Base-by-base conservation (phyloP, 2,113 vertebrate genomes). In the Melospiza melodia region DNA sequence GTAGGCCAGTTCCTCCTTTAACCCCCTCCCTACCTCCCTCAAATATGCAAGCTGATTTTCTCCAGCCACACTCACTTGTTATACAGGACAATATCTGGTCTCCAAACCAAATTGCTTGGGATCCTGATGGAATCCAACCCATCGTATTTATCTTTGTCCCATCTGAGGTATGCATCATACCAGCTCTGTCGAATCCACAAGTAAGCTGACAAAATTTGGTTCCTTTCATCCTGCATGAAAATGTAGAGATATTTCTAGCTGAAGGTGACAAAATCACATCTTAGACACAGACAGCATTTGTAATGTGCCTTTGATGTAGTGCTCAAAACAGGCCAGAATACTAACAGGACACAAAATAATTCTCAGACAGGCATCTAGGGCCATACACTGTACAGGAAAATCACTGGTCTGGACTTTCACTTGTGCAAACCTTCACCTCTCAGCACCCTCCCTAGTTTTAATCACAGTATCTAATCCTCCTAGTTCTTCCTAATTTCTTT, bases 51-150 rank as follows among this genome's bases (percentile, higher is more conserved):
- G 22, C 11, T 51, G 6, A 63, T 91, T 92, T 66, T 93, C 52
- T 73, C 39, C 44, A 65, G 48, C 9, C 25, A 52, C 51, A 95
- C 98, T 96, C 98, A 99, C 99, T 99, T 99, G 98, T 99, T 99
- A 91, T 99, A 99, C 5, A 99, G 98, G 74, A 99, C 99, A 21
- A 99, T 99, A 95, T 99, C 99, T 0, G 99, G 99, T 94, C 99
- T 99, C 99, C 99, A 99, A 79, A 99, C 99, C 83, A 99, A 97
- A 95, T 98, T 98, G 30, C 99, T 99, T 83, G 99, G 99, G 91
- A 99, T 99, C 94, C 99, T 98, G 94, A 99, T 99, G 83, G 99
- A 98, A 97, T 99, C 99, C 65, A 99, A 96, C 12, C 99, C 98
- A 24, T 99, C 99, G 2, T 99, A 99, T 89, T 98, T 98, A 75